These are phyloP conservation scores for Entomobrya proxima DNA, from an alignment of 2,888 invertebrate genomes.

Conservation along the genomic window DNA sequence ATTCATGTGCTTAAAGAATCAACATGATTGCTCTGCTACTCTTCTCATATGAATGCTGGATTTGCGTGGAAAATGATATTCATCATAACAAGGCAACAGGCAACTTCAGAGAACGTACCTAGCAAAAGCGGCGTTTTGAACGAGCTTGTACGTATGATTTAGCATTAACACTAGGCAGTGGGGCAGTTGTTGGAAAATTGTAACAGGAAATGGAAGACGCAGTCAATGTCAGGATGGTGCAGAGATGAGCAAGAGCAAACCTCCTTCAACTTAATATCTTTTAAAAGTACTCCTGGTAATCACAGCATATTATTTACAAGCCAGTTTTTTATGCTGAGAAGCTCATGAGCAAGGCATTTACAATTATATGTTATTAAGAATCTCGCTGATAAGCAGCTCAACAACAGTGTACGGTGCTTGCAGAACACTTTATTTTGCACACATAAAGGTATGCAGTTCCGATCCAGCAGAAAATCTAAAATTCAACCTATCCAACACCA, in stretches of 20 bases:
- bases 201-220: conserved; percentile 26
- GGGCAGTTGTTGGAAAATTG: not conserved
- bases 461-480: too few species aligned
- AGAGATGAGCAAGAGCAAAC: conserved; percentile 17
- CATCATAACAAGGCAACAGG: not conserved
- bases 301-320: not conserved
- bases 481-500: too few species aligned
- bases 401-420: too few species aligned
- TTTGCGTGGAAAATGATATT: not conserved
- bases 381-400: too few species aligned
- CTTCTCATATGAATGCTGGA: not conserved
- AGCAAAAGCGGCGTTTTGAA: not conserved
- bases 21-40: too few species aligned
- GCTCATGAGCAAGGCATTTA: too few species aligned
- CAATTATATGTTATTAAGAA: too few species aligned
- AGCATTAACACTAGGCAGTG: not conserved
- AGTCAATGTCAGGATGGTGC: conserved; percentile 31
- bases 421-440: too few species aligned
- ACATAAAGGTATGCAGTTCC: too few species aligned
- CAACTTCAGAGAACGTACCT: too few species aligned
- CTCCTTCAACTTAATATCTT: conserved; percentile 11
- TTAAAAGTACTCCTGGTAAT: not conserved
- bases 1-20: conserved; percentile 25
- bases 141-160: not conserved
- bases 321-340: not conserved